Percentiles rank a stretch among this genome's conserved stretches.
Conservation (phyloP, 2,888 invertebrate species). For the Athalia rosae region DNA sequence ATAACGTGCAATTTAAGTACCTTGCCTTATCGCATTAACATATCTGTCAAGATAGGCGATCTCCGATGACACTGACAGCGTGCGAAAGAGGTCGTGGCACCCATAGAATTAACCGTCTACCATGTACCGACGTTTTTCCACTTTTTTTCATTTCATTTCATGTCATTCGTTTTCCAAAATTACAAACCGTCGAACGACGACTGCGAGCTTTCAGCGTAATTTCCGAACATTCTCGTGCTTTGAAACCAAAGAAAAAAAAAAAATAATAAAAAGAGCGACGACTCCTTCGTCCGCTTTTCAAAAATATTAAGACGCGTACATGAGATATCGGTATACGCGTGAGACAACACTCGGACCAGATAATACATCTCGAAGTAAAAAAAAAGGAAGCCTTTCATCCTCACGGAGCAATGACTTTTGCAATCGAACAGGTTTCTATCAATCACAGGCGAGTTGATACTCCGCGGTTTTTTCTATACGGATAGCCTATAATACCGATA, state of each 20-base stretch:
- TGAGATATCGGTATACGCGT: background rate
- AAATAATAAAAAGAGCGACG: too few species aligned
- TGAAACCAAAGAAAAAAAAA: too few species aligned
- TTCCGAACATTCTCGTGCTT: too few species aligned
- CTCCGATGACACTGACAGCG: conserved; percentile 36
- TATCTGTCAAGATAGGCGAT: conserved; percentile 39
- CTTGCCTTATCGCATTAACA: conserved; percentile 61
- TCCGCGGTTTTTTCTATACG: too few species aligned
- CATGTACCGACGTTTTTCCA: background rate
- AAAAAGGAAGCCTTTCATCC: conserved; percentile 7
- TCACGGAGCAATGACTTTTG: conserved; percentile 35
- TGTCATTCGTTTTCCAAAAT: too few species aligned
- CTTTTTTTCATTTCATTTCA: background rate
- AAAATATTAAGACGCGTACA: too few species aligned
- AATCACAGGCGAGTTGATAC: conserved; percentile 21
- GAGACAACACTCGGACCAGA: background rate
- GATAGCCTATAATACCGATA: background rate
- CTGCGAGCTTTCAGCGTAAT: too few species aligned
- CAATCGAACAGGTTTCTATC: conserved; percentile 40
- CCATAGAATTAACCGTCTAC: background rate
- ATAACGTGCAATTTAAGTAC: conserved; percentile 65
- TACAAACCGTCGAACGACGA: too few species aligned
- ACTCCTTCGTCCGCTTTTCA: too few species aligned
- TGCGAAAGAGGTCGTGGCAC: conserved; percentile 22
- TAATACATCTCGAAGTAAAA: background rate